Evolutionary conservation across 2,888 invertebrate species (phyloP), one percentile per base, ranked within the genome.

Genomic region (Drosophila colorata): DNA sequence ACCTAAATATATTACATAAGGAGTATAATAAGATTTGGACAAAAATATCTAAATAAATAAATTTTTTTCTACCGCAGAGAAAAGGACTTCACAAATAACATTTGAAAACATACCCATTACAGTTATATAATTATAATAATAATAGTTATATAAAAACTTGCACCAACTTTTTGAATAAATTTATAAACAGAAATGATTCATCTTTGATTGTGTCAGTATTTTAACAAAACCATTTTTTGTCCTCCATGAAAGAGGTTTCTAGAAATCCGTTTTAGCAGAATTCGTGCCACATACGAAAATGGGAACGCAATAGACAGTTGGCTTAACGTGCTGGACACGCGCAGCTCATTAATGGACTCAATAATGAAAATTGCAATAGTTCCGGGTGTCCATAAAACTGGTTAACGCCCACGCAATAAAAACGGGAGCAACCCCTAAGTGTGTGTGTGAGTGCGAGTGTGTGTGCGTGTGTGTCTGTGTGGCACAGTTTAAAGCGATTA

Each of bases 401-500:
- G 69, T 85, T 63, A 76, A 85, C 84, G 87, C 87, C 84, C 85
- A 87, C 72, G 78, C 84, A 81, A 82, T 80, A 72, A 80, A 76
- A 69, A 51, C 60, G 58, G 63, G 64, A 70, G 75, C 67, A 58
- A 87, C 74, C 84, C 86, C 63, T 71, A 69, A 70, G 52, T 60
- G 47, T 69, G 47, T 69, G 46, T 74, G 65, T 60, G 51, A 69
- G 47, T 38, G 13, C 35, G n/a, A 13, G 25, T 67, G 61, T 18
- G 53, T 33, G 28, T 16, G 1, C 35, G 25, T 28, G 38, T 33
- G 40, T 16, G 40, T 35, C 55, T 60, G 68, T 79, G 64, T 80
- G 80, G 66, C 69, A 78, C 71, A 82, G 67, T 80, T 79, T 85
- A 82, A 85, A 85, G 80, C 85, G 88, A 86, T 86, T 87, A 87